Evolutionary conservation across 2,888 invertebrate genomes (phyloP).

Genomic region (Elegia similella): DNA sequence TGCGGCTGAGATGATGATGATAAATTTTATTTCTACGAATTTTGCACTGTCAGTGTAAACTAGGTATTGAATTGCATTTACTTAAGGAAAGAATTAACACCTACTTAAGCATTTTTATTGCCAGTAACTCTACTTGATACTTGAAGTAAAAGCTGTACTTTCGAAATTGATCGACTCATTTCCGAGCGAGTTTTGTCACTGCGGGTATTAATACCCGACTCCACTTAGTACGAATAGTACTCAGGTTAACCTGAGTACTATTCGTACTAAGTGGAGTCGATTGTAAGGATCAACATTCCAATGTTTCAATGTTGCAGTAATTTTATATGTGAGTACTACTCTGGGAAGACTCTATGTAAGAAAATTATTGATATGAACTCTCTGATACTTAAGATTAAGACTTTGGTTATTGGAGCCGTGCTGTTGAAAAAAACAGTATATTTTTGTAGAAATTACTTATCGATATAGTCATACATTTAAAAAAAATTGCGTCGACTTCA

Average conservation of each 20-base stretch:
- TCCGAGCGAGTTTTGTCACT: conserved; percentile 16
- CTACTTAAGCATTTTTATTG: conserved; percentile 21
- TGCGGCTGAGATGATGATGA: no score
- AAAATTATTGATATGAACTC: no score
- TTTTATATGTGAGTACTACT: no score
- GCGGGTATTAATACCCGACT: neutral
- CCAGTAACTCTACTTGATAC: conserved; percentile 17
- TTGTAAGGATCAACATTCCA: neutral
- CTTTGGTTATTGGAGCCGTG: no score
- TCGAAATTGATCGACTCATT: conserved; percentile 18
- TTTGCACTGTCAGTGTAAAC: neutral
- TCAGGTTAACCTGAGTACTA: neutral
- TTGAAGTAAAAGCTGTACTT: conserved; percentile 21
- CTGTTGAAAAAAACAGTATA: no score
- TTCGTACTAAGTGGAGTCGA: neutral
- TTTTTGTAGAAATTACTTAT: no score
- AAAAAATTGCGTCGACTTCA: no score
- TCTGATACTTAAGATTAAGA: no score
- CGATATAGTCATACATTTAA: no score
- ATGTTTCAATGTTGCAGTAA: no score
- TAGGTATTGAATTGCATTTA: neutral
- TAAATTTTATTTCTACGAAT: no score
- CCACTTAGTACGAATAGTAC: neutral
- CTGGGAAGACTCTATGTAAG: no score
- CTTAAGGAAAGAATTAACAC: conserved; percentile 5